These are phyloP conservation scores for Idaea dimidiata DNA, from an alignment of 2,888 invertebrate species.

Conservation along the genomic window DNA sequence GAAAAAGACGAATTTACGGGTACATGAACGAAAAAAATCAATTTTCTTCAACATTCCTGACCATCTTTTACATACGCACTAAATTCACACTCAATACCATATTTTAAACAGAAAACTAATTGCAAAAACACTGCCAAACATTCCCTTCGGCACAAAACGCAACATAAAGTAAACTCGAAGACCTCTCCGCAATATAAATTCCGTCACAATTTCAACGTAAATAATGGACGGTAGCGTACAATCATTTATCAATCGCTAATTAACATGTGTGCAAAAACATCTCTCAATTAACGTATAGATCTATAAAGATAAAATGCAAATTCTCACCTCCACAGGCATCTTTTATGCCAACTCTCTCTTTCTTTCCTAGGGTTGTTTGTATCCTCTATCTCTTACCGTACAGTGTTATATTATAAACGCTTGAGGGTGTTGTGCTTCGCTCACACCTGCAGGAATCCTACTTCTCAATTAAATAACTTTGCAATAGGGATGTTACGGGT, in stretches of 20 bases:
- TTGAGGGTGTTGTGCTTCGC: conserved; percentile 40
- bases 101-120: not conserved
- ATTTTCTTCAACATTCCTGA: not conserved
- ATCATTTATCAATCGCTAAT: conserved; percentile 71
- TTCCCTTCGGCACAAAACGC: not conserved
- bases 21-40: not conserved
- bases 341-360: conserved; percentile 40
- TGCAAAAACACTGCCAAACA: not conserved
- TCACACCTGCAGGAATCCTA: conserved; percentile 35
- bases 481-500: conserved; percentile 5
- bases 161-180: not conserved
- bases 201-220: conserved; percentile 27
- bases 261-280: conserved; percentile 55
- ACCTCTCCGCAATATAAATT: not conserved
- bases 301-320: conserved; percentile 64
- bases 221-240: conserved; percentile 53
- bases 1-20: no score
- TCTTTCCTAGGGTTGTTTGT: conserved; percentile 20
- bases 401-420: conserved; percentile 27
- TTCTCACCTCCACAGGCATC: conserved; percentile 48
- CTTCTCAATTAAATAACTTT: conserved; percentile 40
- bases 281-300: conserved; percentile 68
- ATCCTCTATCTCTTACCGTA: conserved; percentile 31
- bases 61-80: not conserved
- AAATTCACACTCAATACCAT: not conserved